Evolutionary conservation across 2,797 vertebrate species (phyloP).

Genomic region (Zalophus californianus): DNA sequence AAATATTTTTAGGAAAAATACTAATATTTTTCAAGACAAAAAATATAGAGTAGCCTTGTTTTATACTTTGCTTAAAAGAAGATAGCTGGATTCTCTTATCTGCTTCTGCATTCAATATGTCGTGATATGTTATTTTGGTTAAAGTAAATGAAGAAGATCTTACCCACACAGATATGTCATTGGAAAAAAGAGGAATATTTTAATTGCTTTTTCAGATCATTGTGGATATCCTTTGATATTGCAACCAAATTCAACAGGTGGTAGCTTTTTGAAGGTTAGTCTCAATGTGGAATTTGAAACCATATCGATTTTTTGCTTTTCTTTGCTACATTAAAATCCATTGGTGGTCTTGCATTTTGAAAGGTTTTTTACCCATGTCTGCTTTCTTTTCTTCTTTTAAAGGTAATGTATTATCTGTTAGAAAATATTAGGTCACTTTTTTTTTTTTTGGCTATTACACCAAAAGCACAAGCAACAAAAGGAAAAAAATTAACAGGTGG

Average conservation of each 20-base stretch:
- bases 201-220: slow-evolving; percentile 58
- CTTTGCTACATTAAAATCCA: not conserved
- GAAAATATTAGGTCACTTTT: not conserved
- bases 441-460: not conserved
- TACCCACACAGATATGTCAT: not conserved
- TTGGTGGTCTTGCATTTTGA: not conserved
- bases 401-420: slow-evolving; percentile 1
- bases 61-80: slow-evolving; percentile 24
- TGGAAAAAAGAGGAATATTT: slow-evolving; percentile 28
- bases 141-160: slow-evolving; percentile 34
- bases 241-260: not conserved
- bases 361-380: slow-evolving; percentile 24
- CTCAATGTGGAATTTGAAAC: slow-evolving; percentile 17
- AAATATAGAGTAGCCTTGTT: not conserved
- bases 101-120: slow-evolving; percentile 30
- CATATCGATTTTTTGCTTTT: not conserved
- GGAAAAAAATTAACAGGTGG: not conserved
- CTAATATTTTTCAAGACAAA: slow-evolving; percentile 28
- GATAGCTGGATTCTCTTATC: slow-evolving; percentile 5
- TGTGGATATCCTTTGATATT: not conserved
- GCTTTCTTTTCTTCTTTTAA: not conserved
- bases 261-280: slow-evolving; percentile 25
- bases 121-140: slow-evolving; percentile 56
- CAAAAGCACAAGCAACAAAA: not conserved
- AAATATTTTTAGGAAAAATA: slow-evolving; percentile 35